Evolutionary conservation across 2,797 vertebrate species (phyloP), one percentile per base, ranked within the genome.

Genomic region (Lemur catta): DNA sequence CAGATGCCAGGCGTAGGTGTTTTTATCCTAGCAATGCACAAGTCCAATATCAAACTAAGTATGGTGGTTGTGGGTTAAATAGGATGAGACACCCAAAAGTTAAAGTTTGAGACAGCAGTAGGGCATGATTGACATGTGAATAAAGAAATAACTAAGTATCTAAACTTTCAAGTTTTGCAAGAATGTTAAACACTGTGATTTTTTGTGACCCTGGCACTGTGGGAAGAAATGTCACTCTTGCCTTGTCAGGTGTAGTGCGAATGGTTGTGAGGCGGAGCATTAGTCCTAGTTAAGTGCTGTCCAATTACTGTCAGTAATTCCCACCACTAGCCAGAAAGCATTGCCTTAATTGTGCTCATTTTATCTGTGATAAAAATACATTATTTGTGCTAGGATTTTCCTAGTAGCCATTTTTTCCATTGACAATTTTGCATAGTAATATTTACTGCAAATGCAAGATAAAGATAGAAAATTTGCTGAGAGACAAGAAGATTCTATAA

Each of bases 241-340:
- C 33, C 74, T 93, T 97, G 84, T 85, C 63, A 97, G 59, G 17
- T 91, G 30, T 92, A 92, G 55, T 35, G 69, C 87, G 12, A 30
- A 57, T 35, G 74, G 75, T 78, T 41, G 2, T 35, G 52, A 96
- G 20, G 28, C 11, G 50, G 30, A 91, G 41, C 6, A 80, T 93
- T 61, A 26, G 33, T 94, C 67, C 91, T 65, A 65, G 17, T 75
- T 95, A 87, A 92, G 85, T 94, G 38, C 41, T 93, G 35, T 86
- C 84, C 85, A 89, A 65, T 95, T 95, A 65, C 71, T 86, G 94
- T 97, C 87, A 61, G 14, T 75, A 89, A 92, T 97, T 97, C 33
- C n/a, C 65, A 91, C 5, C 57, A 74, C 81, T 92, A 97, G 2
- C 24, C 48, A 59, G 61, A 76, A 96, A 94, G 33, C n/a, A 78